Percentiles rank a stretch among this genome's conserved stretches.
Evolutionary conservation across 2,797 vertebrate species (phyloP).

Genomic region (Platyrinchus mystaceus): DNA sequence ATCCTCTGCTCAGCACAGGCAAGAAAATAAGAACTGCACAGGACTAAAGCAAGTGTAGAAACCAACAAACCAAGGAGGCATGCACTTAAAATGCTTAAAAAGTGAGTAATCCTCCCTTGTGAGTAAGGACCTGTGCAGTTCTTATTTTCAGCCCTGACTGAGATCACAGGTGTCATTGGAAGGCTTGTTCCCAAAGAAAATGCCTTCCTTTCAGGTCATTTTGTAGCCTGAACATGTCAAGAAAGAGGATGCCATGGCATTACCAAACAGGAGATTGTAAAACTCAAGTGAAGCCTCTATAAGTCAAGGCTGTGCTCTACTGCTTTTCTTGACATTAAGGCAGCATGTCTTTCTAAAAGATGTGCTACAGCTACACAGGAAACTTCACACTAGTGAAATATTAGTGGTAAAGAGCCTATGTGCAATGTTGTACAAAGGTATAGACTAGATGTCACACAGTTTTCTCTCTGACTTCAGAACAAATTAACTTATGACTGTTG

Average conservation of each 20-base stretch:
- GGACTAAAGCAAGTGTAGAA: too few relatives aligned
- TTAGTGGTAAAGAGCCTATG: not conserved
- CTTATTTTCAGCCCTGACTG: not conserved
- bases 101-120: too few relatives aligned
- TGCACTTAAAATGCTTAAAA: too few relatives aligned
- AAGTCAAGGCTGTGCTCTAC: not conserved
- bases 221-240: not conserved
- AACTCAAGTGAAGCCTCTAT: not conserved
- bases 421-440: not conserved
- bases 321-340: not conserved
- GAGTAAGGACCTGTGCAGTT: not conserved
- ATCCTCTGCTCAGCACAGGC: not conserved
- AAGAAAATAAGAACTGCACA: too few relatives aligned
- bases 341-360: not conserved
- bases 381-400: not conserved
- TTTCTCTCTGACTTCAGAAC: not conserved
- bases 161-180: not conserved
- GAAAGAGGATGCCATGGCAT: not conserved
- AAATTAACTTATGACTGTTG: not conserved
- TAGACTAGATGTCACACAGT: not conserved
- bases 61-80: too few relatives aligned
- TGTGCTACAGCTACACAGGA: not conserved
- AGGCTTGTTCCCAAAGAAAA: not conserved
- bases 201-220: not conserved
- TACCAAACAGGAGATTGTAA: not conserved